Evolutionary conservation across 1,140 invertebrate species (phyloP), one percentile per base, ranked within the genome.

Genomic region (Scaptodrosophila lebanonensis): DNA sequence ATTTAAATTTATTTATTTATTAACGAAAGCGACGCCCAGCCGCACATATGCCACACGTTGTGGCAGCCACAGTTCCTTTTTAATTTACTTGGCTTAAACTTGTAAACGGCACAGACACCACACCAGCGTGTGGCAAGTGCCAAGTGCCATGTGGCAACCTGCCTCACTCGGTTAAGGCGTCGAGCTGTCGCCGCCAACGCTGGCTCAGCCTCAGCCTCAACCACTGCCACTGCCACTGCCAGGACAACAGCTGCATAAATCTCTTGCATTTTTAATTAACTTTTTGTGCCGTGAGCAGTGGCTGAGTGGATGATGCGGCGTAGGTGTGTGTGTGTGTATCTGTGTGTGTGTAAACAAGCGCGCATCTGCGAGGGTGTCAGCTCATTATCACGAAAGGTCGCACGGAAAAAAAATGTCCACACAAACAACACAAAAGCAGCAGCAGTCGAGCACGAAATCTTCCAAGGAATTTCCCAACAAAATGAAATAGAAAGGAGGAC

Each of bases 261-360:
- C 68, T 63, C 51, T 13, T 48, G 69, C 59, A 64, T 54, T 73
- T 73, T 73, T 67, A 73, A 73, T 73, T 67, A 72, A 45, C 50
- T 47, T 48, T 51, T 50, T 58, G 27, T 45, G 47, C 25, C 33
- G 5, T 8, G 33, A 39, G 45, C 8, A 16, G 22, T 20, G 42
- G 20, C 15, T 8, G n/a, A 17, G 36, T 18, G 51, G 11, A 22
- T 18, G 15, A 13, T 36, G 8, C 20, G 12, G 36, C 3, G 2
- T 30, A 12, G 2, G 13, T 11, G 20, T 40, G 5, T 15, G n/a
- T 32, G 36, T 40, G 16, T 16, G n/a, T 2, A 16, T 42, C 20
- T 15, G 11, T 2, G 17, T 15, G 16, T 9, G 42, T 22, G 33
- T 33, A n/a, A n/a, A n/a, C 3, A 33, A 13, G 44, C 45, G 39